Conservation (phyloP, 2,113 vertebrate species). For the Crypturellus undulatus region DNA sequence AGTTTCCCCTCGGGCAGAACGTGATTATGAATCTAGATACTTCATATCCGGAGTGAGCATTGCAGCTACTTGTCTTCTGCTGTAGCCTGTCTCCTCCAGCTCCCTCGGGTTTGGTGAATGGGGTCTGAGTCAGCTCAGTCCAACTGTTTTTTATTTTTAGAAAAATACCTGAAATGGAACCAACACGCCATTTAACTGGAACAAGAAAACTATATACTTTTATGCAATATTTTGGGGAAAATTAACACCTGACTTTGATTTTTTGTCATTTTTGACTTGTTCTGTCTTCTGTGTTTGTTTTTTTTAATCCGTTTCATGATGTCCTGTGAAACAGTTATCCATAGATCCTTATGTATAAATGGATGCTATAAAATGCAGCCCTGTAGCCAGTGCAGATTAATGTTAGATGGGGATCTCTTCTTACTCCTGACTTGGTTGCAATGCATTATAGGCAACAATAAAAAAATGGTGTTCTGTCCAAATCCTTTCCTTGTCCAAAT, state of each 20-base stretch:
- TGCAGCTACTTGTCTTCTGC: background rate
- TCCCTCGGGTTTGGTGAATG: background rate
- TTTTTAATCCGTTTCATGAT: background rate
- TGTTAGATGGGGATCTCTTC: slow-evolving; percentile 12
- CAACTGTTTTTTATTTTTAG: background rate
- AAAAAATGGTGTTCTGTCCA: slow-evolving; percentile 12
- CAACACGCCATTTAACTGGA: fast-evolving
- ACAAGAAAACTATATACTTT: background rate
- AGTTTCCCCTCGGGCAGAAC: background rate
- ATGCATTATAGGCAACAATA: background rate
- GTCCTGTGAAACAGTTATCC: background rate
- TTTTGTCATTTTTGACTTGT: background rate
- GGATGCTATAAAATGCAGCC: slow-evolving; percentile 4
- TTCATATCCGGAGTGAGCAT: background rate
- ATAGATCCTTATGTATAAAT: background rate
- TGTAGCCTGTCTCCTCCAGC: background rate
- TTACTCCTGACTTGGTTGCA: background rate
- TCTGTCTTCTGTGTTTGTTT: background rate
- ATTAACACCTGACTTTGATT: background rate
- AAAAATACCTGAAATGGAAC: background rate
- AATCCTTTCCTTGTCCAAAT: background rate
- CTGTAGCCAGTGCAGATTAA: background rate
- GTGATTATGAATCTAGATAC: background rate
- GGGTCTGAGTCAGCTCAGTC: slow-evolving; percentile 41
- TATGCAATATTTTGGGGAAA: background rate